Conservation (phyloP, 2,113 vertebrate species). For the Myocastor coypus region DNA sequence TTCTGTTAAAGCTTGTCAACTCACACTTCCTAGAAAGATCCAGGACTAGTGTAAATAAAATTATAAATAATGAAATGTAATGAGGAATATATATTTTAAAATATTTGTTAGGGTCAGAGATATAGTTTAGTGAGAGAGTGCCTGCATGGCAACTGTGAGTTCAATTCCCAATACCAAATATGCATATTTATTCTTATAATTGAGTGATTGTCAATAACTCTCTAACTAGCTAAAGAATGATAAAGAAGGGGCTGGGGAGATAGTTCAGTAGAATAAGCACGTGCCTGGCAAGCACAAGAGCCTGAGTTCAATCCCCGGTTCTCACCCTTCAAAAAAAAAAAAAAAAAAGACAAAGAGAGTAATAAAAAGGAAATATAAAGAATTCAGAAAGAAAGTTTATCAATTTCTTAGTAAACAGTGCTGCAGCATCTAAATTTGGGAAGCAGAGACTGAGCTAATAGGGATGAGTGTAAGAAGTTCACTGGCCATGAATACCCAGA, state of each 20-base stretch:
- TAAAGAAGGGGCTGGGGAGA: too few relatives aligned
- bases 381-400: background rate
- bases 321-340: too few relatives aligned
- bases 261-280: too few relatives aligned
- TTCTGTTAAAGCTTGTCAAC: background rate
- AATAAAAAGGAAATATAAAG: background rate
- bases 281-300: too few relatives aligned
- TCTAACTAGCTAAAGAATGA: background rate
- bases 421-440: background rate
- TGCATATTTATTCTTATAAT: background rate
- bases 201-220: background rate
- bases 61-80: background rate
- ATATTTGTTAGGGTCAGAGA: too few relatives aligned
- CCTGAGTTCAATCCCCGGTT: too few relatives aligned
- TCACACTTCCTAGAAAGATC: background rate
- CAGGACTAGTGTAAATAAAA: background rate
- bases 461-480: too few relatives aligned
- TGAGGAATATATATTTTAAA: background rate
- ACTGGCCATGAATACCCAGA: fast-evolving
- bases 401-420: background rate
- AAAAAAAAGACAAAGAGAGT: too few relatives aligned
- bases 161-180: too few relatives aligned
- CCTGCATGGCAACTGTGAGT: too few relatives aligned
- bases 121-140: too few relatives aligned
- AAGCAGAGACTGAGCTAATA: background rate